Evolutionary conservation across 2,113 vertebrate species (phyloP).

Genomic region (Protobothrops mucrosquamatus): DNA sequence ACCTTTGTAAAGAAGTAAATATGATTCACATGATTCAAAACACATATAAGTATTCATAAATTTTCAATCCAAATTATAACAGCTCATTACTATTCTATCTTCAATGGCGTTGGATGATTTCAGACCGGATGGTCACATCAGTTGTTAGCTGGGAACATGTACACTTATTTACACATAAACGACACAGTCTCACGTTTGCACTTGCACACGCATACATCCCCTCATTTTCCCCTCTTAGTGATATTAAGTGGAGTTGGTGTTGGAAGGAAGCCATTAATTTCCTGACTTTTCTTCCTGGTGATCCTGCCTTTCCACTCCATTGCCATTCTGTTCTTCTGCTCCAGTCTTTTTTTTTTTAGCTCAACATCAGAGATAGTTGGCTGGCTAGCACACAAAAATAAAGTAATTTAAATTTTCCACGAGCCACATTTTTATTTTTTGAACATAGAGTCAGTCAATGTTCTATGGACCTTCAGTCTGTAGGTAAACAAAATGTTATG

Average conservation of each 20-base stretch:
- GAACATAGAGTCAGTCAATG: not conserved
- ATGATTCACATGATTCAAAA: not conserved
- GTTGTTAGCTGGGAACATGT: not conserved
- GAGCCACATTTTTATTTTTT: not conserved
- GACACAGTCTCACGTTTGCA: not conserved
- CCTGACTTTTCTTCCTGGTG: not conserved
- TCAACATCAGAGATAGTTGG: not conserved
- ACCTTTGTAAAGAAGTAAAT: not conserved
- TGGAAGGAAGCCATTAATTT: not conserved
- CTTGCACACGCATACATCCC: not conserved
- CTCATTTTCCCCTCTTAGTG: not conserved
- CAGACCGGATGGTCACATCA: not conserved
- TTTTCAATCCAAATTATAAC: not conserved
- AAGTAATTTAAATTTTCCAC: not conserved
- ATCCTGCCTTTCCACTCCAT: not conserved
- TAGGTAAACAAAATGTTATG: not conserved
- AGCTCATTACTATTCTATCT: not conserved
- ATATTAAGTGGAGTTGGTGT: not conserved
- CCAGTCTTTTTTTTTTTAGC: not conserved
- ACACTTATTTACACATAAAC: not conserved
- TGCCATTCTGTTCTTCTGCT: not conserved
- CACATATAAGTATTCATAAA: not conserved
- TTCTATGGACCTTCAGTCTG: not conserved
- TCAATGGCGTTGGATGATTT: not conserved
- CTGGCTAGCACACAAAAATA: not conserved